Conservation (phyloP, 2,797 vertebrate species). For the Hydrolagus colliei region DNA sequence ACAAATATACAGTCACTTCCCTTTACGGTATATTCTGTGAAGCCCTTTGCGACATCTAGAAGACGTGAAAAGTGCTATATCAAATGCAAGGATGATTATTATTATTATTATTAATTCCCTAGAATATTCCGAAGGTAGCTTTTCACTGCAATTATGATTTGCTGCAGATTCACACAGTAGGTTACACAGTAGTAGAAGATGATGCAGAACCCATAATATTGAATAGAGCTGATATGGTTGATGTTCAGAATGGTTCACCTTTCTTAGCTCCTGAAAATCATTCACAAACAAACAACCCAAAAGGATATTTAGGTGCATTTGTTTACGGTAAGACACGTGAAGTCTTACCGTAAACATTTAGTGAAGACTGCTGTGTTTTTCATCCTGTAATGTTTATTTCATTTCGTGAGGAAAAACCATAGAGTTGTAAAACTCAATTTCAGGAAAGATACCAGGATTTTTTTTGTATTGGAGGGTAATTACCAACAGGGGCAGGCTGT, state of each 20-base stretch:
- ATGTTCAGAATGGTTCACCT: conserved; percentile 14
- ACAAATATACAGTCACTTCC: too few species aligned
- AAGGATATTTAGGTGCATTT: conserved; percentile 26
- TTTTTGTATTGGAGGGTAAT: too few species aligned
- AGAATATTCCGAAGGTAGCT: too few species aligned
- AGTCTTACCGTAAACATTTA: too few species aligned
- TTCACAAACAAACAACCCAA: background rate
- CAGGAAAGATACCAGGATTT: too few species aligned
- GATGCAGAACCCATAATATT: conserved; percentile 36
- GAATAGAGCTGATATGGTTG: conserved; percentile 35
- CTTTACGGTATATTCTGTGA: too few species aligned
- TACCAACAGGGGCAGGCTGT: too few species aligned
- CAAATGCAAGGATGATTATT: too few species aligned
- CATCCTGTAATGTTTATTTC: background rate
- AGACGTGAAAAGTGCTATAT: too few species aligned
- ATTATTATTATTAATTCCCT: too few species aligned
- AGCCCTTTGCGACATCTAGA: too few species aligned
- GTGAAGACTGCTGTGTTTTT: background rate
- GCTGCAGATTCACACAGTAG: conserved; percentile 18
- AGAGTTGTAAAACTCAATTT: too few species aligned
- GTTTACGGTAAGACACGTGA: conserved; percentile 14
- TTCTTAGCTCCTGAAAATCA: conserved; percentile 9
- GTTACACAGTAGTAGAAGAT: conserved; percentile 29
- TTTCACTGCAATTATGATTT: background rate
- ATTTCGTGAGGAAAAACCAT: background rate